A percentile compares a stretch with the other conserved stretches of the same genome.
Conservation (phyloP, 2,888 invertebrate genomes). For the Geophilus truncorum region DNA sequence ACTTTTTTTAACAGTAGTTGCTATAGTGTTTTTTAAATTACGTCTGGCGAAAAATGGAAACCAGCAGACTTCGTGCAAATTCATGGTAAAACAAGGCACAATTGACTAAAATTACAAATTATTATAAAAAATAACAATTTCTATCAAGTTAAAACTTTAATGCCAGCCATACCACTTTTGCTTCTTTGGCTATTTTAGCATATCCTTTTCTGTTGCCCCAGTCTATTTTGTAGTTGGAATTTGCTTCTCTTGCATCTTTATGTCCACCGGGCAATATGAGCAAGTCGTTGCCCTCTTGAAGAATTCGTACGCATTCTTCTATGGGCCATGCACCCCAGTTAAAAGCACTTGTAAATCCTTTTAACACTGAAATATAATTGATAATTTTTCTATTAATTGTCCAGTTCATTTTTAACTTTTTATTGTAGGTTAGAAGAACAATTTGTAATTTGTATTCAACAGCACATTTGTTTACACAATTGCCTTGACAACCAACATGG, state of each 20-base stretch:
- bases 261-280: background rate
- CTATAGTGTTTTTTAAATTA: background rate
- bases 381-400: too few species aligned
- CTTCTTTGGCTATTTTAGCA: background rate
- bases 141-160: too few species aligned
- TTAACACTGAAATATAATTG: too few species aligned
- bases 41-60: background rate
- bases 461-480: too few species aligned
- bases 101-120: background rate
- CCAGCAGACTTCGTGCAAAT: background rate
- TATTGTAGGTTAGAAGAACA: too few species aligned
- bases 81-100: background rate
- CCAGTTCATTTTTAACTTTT: too few species aligned
- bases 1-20: too few species aligned
- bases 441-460: too few species aligned
- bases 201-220: background rate
- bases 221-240: background rate
- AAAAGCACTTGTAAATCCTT: background rate
- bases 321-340: background rate
- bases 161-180: background rate
- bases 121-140: too few species aligned
- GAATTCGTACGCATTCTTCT: background rate
- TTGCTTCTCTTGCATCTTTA: background rate
- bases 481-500: too few species aligned
- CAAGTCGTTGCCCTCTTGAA: background rate